Conservation (phyloP, 2,888 invertebrate species). For the Mesorhabditis sp. region DNA sequence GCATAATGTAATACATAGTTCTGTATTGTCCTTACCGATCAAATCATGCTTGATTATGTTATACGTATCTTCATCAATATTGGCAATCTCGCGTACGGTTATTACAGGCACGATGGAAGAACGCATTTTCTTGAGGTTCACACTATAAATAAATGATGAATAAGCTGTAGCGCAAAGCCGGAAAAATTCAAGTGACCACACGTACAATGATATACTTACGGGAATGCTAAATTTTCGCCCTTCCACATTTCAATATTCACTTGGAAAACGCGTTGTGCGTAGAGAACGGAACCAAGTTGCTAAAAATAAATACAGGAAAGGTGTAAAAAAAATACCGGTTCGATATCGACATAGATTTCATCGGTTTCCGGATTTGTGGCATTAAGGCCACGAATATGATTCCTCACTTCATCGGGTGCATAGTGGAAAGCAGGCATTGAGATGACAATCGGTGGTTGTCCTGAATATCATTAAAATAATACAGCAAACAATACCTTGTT, state of each 20-base stretch:
- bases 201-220: slow-evolving; percentile 35
- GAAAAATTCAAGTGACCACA: not conserved
- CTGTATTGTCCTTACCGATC: not conserved
- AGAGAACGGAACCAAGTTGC: slow-evolving; percentile 35
- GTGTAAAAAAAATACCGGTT: slow-evolving; percentile 33
- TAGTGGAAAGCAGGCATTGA: slow-evolving; percentile 53
- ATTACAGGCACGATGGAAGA: slow-evolving; percentile 45
- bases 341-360: slow-evolving; percentile 50
- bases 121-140: slow-evolving; percentile 35
- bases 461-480: slow-evolving; percentile 17
- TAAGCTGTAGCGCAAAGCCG: not conserved
- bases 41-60: not conserved
- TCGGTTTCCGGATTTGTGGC: slow-evolving; percentile 39
- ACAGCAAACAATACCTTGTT: slow-evolving; percentile 15
- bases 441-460: slow-evolving; percentile 53
- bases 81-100: slow-evolving; percentile 34
- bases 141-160: slow-evolving; percentile 15
- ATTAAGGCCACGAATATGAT: slow-evolving; percentile 40
- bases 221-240: slow-evolving; percentile 47
- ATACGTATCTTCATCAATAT: slow-evolving; percentile 45
- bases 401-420: slow-evolving; percentile 38
- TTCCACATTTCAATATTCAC: slow-evolving; percentile 54
- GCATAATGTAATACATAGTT: not conserved
- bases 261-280: slow-evolving; percentile 36
- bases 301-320: slow-evolving; percentile 16